These are phyloP conservation scores for Ancistrus triradiatus DNA, from an alignment of 2,113 vertebrate genomes.

Conservation along the genomic window DNA sequence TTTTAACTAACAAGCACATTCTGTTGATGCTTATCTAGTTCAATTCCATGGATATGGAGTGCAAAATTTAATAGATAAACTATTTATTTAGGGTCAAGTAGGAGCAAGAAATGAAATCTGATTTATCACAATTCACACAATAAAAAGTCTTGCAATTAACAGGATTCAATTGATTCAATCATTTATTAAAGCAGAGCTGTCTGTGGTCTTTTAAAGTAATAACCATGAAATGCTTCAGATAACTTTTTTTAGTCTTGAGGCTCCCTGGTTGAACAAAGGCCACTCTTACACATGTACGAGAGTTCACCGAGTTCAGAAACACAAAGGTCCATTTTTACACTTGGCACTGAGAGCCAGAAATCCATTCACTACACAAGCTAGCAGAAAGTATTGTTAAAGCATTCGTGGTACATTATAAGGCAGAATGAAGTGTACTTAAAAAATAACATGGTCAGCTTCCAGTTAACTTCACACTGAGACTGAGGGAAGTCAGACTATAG, in stretches of 20 bases:
- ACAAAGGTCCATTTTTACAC: slow-evolving; percentile 41
- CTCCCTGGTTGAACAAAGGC: slow-evolving; percentile 31
- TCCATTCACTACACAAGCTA: slow-evolving; percentile 15
- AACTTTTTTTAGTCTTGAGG: slow-evolving; percentile 35
- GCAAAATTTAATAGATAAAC: too few species aligned
- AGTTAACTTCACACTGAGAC: slow-evolving; percentile 8
- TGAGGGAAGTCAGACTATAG: slow-evolving; percentile 23
- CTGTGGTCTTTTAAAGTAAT: slow-evolving; percentile 4
- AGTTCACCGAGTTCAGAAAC: slow-evolving; percentile 44
- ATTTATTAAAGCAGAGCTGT: not conserved
- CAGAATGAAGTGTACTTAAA: slow-evolving; percentile 33
- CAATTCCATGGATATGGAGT: too few species aligned
- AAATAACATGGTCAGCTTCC: slow-evolving; percentile 24
- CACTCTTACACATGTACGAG: slow-evolving; percentile 36
- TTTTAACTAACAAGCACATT: too few species aligned
- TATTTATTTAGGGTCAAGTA: too few species aligned
- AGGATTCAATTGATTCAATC: too few species aligned
- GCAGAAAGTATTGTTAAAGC: slow-evolving; percentile 31
- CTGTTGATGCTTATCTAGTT: too few species aligned
- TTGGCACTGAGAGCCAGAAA: slow-evolving; percentile 27
- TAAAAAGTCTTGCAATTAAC: too few species aligned
- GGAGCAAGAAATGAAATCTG: too few species aligned
- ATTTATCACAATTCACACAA: too few species aligned
- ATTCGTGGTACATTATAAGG: slow-evolving; percentile 41
- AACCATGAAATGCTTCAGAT: slow-evolving; percentile 35